Evolutionary conservation across 2,113 vertebrate species (phyloP).

Genomic region (Corythoichthys haematopterus): DNA sequence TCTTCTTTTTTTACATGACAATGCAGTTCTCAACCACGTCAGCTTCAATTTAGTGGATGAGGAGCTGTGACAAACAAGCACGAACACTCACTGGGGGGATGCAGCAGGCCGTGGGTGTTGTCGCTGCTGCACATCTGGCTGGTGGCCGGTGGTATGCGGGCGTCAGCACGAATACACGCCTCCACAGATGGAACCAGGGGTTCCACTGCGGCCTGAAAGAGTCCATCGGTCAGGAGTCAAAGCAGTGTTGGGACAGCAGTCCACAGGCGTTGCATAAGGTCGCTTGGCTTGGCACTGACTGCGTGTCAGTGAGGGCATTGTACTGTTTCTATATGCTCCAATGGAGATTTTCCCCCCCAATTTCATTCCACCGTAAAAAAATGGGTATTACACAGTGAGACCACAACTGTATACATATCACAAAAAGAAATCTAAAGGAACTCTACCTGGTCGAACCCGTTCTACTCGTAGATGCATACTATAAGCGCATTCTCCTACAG

Average conservation of each 20-base stretch:
- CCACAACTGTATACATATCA: neutral
- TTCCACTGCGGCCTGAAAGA: slow-evolving; percentile 41
- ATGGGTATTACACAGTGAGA: neutral
- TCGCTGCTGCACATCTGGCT: slow-evolving; percentile 65
- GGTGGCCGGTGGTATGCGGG: slow-evolving; percentile 52
- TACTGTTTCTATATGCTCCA: slow-evolving; percentile 9
- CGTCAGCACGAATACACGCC: slow-evolving; percentile 68
- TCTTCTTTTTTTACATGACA: neutral
- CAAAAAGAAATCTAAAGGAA: no score
- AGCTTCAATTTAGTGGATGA: slow-evolving; percentile 27
- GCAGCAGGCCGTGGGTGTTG: slow-evolving; percentile 66
- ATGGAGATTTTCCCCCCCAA: neutral
- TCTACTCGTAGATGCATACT: no score
- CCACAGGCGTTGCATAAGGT: slow-evolving; percentile 23
- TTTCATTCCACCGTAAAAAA: neutral
- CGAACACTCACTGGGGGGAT: slow-evolving; percentile 68
- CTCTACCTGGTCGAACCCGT: no score
- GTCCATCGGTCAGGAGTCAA: slow-evolving; percentile 20
- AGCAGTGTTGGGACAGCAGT: slow-evolving; percentile 3
- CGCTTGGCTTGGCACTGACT: slow-evolving; percentile 8
- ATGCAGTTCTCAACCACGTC: slow-evolving; percentile 3
- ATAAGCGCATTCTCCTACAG: no score
- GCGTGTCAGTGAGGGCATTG: slow-evolving; percentile 25
- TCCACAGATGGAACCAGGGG: slow-evolving; percentile 26
- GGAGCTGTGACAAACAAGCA: neutral